Evolutionary conservation across 2,797 vertebrate species (phyloP).

Genomic region (Parambassis ranga): DNA sequence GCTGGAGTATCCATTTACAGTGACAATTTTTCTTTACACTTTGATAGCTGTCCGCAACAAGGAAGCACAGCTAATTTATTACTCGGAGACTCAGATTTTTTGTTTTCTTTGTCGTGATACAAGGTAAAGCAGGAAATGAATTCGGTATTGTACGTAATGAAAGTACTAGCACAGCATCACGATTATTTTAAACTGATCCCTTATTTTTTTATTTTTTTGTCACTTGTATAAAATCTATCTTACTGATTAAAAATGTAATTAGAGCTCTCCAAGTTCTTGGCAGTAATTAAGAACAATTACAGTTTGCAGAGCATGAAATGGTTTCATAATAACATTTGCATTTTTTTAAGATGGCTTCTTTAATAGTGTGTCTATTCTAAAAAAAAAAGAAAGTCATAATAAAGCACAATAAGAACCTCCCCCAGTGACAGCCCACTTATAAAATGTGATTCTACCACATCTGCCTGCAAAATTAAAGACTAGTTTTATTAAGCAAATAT

Average conservation of each 20-base stretch:
- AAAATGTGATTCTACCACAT: not conserved
- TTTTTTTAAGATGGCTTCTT: conserved; percentile 10
- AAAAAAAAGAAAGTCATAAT: not conserved
- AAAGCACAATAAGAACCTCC: not conserved
- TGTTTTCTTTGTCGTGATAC: no score
- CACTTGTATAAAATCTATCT: not conserved
- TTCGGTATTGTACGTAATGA: not conserved
- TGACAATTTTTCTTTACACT: not conserved
- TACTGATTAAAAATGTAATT: not conserved
- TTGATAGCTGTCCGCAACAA: not conserved
- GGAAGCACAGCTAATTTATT: not conserved
- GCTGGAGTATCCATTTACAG: not conserved
- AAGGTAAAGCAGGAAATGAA: not conserved
- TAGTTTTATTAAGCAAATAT: conserved; percentile 34
- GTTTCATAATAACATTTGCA: conserved; percentile 15
- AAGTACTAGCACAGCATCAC: not conserved
- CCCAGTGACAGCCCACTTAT: not conserved
- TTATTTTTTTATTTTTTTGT: not conserved
- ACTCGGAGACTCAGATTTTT: no score
- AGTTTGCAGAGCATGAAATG: conserved; percentile 23
- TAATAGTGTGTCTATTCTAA: not conserved
- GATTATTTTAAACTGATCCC: not conserved
- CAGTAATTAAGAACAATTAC: conserved; percentile 22
- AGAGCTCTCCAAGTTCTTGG: not conserved
- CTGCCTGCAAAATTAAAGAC: conserved; percentile 13